Conservation (phyloP, 2,113 vertebrate genomes). For the Neogale vison region DNA sequence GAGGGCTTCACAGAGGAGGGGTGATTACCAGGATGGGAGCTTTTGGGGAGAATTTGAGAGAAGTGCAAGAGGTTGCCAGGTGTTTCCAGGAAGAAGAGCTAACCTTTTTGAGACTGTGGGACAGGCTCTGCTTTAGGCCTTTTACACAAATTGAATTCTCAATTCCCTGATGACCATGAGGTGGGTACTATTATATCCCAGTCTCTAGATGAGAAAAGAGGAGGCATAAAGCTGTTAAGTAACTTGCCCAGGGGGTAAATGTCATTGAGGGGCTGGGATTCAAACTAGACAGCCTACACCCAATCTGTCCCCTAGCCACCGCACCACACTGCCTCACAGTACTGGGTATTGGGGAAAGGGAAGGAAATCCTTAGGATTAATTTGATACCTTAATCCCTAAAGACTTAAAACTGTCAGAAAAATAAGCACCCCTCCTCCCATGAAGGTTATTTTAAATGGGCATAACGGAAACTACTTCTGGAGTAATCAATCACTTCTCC, state of each 20-base stretch:
- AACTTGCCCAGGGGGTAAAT: neutral
- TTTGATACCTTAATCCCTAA: neutral
- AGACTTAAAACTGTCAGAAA: neutral
- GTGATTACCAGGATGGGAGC: neutral
- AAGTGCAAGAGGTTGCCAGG: neutral
- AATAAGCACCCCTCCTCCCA: neutral
- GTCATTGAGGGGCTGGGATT: neutral
- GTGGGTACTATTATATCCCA: neutral
- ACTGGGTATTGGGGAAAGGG: neutral
- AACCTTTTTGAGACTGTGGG: neutral
- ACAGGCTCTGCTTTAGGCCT: neutral
- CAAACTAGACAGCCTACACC: neutral
- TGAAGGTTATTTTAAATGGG: neutral
- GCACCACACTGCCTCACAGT: neutral
- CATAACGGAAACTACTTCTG: neutral
- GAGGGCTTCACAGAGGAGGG: neutral
- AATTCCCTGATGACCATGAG: neutral
- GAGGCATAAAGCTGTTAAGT: neutral
- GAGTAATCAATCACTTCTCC: neutral
- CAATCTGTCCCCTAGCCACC: neutral
- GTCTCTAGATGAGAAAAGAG: neutral
- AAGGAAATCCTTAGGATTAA: neutral
- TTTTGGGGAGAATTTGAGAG: neutral
- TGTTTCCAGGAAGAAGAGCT: neutral
- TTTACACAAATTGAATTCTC: neutral